Evolutionary conservation across 2,888 invertebrate species (phyloP).

Genomic region (Nowickia ferox): DNA sequence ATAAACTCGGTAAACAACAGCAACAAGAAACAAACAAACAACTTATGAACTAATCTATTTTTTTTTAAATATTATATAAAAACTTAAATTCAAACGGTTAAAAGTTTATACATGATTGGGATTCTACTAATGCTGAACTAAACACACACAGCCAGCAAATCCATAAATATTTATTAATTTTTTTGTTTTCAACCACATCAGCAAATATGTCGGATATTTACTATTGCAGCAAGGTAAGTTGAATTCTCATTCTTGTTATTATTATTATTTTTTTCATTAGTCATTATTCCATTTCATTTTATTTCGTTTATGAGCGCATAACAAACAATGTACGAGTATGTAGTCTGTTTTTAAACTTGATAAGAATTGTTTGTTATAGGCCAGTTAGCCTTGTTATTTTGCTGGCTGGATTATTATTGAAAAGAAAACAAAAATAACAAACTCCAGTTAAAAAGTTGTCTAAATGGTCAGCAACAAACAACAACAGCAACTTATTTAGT

Average conservation of each 20-base stretch:
- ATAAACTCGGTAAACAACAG: neutral
- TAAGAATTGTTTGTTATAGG: constrained; percentile 66
- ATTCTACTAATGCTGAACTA: constrained; percentile 37
- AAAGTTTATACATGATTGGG: constrained; percentile 44
- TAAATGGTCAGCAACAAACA: constrained; percentile 48
- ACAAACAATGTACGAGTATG: neutral
- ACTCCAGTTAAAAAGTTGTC: constrained; percentile 59
- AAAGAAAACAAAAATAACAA: neutral
- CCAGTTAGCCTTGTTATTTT: constrained; percentile 67
- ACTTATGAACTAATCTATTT: constrained; percentile 25
- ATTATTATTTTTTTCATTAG: constrained; percentile 8
- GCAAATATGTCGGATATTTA: constrained; percentile 74
- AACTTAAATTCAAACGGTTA: constrained; percentile 34
- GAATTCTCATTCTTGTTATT: constrained; percentile 33
- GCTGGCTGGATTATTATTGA: constrained; percentile 23
- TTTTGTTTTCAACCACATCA: constrained; percentile 30
- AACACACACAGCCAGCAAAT: neutral
- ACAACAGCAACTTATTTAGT: neutral
- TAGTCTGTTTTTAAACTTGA: constrained; percentile 54
- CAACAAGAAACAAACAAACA: constrained; percentile 1
- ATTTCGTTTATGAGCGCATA: constrained; percentile 10
- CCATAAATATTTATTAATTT: constrained; percentile 39
- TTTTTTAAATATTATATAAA: constrained; percentile 39
- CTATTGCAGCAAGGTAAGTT: constrained; percentile 74
- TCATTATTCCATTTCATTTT: constrained; percentile 41